Conservation (phyloP, 1,140 invertebrate species). For the Zaprionus davidi region DNA sequence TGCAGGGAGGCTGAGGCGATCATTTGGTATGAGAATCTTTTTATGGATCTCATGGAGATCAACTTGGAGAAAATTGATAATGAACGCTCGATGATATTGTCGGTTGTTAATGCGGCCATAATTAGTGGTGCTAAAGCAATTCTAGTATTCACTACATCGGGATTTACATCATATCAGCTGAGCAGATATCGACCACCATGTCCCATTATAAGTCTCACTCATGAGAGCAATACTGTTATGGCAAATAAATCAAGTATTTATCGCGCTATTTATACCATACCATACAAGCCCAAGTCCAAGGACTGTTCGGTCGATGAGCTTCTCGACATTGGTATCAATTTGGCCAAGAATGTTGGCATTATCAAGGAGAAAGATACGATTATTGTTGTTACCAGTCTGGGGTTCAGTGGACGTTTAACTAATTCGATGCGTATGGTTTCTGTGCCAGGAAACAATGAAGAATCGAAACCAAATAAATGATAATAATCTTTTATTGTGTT, state of each 20-base stretch:
- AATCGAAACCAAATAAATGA: not conserved
- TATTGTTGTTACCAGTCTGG: conserved; percentile 8
- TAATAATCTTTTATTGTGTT: no score
- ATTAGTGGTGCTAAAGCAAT: conserved; percentile 5
- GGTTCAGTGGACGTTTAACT: not conserved
- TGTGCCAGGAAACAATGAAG: not conserved
- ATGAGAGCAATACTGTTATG: not conserved
- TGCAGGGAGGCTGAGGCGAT: conserved; percentile 16
- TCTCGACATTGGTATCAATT: not conserved
- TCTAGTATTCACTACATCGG: conserved; percentile 16
- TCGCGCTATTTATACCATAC: conserved; percentile 18
- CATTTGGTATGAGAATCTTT: conserved; percentile 18
- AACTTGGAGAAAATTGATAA: not conserved
- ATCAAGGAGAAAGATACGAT: conserved; percentile 10
- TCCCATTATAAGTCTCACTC: conserved; percentile 20
- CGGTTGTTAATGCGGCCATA: conserved; percentile 10
- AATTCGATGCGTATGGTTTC: conserved; percentile 19
- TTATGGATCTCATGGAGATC: not conserved
- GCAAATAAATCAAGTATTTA: conserved; percentile 22
- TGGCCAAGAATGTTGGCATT: conserved; percentile 11
- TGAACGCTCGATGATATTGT: not conserved
- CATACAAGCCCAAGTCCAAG: not conserved
- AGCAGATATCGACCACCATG: conserved; percentile 24
- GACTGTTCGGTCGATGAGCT: not conserved
- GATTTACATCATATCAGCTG: conserved; percentile 3